Evolutionary conservation across 35 echinoderm and acorn worm species (phyloP).

Genomic region (Ptychodera flava): DNA sequence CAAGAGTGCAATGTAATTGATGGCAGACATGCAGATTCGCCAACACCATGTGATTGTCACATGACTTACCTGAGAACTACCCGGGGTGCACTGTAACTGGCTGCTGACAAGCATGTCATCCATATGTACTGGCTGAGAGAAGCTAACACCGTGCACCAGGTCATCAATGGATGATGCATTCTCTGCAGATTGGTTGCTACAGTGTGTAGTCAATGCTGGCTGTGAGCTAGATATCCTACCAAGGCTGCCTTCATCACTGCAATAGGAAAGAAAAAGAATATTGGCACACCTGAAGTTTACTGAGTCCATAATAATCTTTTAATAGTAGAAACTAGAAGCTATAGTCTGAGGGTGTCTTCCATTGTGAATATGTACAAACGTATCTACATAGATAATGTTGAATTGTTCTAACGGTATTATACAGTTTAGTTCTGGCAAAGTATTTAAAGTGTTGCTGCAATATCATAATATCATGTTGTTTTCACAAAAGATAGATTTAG

Average conservation of each 20-base stretch:
- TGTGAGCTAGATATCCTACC: slow-evolving; percentile 63
- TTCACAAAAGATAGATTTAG: no score
- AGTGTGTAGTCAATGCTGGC: slow-evolving; percentile 10
- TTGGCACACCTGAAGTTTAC: neutral
- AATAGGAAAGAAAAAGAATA: neutral
- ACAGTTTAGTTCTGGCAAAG: no score
- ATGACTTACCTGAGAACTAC: slow-evolving; percentile 63
- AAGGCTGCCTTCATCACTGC: neutral
- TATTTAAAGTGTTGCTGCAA: no score
- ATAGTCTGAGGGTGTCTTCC: no score
- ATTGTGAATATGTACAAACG: no score
- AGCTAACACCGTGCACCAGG: slow-evolving; percentile 62
- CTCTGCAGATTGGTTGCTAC: neutral
- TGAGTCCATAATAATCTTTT: neutral
- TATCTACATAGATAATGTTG: no score
- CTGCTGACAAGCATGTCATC: slow-evolving; percentile 80
- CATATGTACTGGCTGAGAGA: slow-evolving; percentile 89
- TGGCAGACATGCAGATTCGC: neutral
- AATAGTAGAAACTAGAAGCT: neutral
- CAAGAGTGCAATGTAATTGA: neutral
- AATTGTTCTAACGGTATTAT: no score
- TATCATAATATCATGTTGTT: no score
- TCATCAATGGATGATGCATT: slow-evolving; percentile 47
- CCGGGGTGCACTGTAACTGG: slow-evolving; percentile 64
- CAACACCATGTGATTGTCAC: neutral